Conservation (phyloP, 64 coral and sea anemone species). For the Catalaphyllia jardinei region DNA sequence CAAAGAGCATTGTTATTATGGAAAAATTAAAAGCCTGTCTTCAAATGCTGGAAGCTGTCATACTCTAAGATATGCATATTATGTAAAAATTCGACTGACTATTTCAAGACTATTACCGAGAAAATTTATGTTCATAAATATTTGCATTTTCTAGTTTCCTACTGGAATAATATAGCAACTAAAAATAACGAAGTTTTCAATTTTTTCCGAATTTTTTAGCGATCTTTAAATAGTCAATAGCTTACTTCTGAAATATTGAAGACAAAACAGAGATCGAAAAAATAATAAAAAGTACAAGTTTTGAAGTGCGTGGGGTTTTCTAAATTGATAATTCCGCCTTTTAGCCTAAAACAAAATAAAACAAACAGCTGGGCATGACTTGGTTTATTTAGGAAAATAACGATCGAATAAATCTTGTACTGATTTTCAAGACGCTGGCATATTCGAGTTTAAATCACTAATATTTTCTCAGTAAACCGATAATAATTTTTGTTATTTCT, state of each 20-base stretch:
- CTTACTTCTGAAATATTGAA: not conserved
- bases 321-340: not conserved
- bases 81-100: not conserved
- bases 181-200: not conserved
- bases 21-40: constrained; percentile 33
- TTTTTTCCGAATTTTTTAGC: not conserved
- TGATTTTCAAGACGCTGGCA: too few relatives aligned
- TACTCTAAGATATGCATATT: not conserved
- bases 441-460: too few relatives aligned
- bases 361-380: not conserved
- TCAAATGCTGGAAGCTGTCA: constrained; percentile 1
- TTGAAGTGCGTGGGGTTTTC: not conserved
- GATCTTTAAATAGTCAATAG: not conserved
- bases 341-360: not conserved
- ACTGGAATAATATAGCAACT: not conserved
- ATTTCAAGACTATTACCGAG: not conserved
- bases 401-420: not conserved
- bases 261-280: not conserved
- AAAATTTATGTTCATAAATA: constrained; percentile 1
- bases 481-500: too few relatives aligned
- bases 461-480: too few relatives aligned
- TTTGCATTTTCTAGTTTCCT: not conserved
- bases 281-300: not conserved
- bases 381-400: not conserved
- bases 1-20: not conserved